Evolutionary conservation across 2,113 vertebrate species (phyloP), one percentile per base, ranked within the genome.

Genomic region (Corvus moneduloides): DNA sequence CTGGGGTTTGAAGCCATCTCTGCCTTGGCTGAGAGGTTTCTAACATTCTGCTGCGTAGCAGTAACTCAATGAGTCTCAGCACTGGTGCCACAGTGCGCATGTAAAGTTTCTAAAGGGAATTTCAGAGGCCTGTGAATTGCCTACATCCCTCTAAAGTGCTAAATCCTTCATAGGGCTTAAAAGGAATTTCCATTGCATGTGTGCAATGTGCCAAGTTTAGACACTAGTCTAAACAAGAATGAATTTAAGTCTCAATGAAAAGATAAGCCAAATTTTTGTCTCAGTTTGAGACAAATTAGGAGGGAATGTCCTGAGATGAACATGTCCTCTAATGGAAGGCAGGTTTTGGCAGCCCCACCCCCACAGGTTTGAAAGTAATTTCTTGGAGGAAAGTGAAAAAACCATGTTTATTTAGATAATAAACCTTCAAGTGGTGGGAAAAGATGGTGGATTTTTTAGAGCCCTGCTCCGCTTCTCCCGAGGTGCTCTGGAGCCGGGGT

Each of bases 161-260:
- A 88, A 86, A 86, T 94, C 87, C 75, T 77, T 94, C 67, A 16
- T 43, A 83, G 58, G 51, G 51, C 23, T 93, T 85, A 59, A 59
- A 93, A 83, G 24, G 78, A 92, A 58, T 85, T 87, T 91, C 51
- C 59, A 85, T 55, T 61, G 55, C 16, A 0, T 58, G 22, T 69
- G 28, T 67, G 64, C 69, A 56, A 21, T 43, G 33, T 94, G 80
- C 69, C 62, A 83, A 76, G 26, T 79, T 82, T 64, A 84, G 81
- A 18, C 61, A 12, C 35, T 84, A 94, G 69, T 59, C 91, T 87
- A 91, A 94, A 87, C 87, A 96, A 51, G 62, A 94, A 54, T 32
- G 46, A 83, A 82, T 95, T 97, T 95, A 66, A 55, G n/a, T 91
- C 84, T 59, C 75, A 73, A 2, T 80, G 41, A 64, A 66, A 82